Evolutionary conservation across 2,797 vertebrate genomes (phyloP), one percentile per base, ranked within the genome.

Genomic region (Octomys mimax): DNA sequence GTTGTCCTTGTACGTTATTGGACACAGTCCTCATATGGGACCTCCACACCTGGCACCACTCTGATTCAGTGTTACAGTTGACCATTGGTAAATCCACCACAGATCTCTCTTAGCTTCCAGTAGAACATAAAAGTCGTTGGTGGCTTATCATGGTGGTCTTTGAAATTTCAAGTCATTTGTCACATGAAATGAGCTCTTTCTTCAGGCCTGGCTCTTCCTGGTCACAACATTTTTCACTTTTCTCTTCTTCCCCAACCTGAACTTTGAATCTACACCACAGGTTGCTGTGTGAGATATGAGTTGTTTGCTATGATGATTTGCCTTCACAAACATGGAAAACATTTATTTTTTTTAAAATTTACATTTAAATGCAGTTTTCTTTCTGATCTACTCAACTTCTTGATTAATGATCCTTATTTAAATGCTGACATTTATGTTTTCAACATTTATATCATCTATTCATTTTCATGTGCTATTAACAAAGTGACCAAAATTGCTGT

Each of bases 371-470:
- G 61, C 46, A 84, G 52, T 2, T 13, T 14, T 87, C 24, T 19
- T 22, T 90, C 14, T 46, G 70, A n/a, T 42, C 21, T 54, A 70
- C 5, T 66, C 71, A 93, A 12, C 16, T 85, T 75, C n/a, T 81
- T 88, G 24, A 70, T 68, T 62, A 68, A 87, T 4, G n/a, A 22
- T 79, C 22, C 49, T 49, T 75, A 84, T 70, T 94, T 90, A 95
- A 75, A 81, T 52, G 62, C 12, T 81, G 71, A 79, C 28, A 57
- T 73, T 87, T 90, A 75, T 61, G 13, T 73, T 92, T 94, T 62
- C 11, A 49, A 87, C 24, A 81, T 87, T 92, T 64, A 33, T 75
- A 64, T 59, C 52, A 92, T 36, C 39, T 64, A 54, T 75, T 91
- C 49, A 80, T 68, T 94, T 94, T 90, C 71, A 78, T 81, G 59